These are phyloP conservation scores for Orius insidiosus DNA, from an alignment of 1,140 invertebrate species.

Conservation along the genomic window DNA sequence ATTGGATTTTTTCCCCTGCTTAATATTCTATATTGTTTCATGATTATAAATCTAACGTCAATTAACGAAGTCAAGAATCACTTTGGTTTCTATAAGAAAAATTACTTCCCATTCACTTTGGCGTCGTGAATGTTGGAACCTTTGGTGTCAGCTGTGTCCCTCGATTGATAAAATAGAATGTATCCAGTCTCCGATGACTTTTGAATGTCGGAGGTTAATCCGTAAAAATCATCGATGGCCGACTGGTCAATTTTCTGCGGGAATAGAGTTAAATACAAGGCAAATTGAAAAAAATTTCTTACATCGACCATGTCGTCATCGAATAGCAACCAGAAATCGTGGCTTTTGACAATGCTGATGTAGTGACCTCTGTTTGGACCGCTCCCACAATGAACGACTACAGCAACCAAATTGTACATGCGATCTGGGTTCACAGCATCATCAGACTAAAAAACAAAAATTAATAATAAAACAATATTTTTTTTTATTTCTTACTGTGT, in stretches of 20 bases:
- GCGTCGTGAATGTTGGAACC: slow-evolving; percentile 16
- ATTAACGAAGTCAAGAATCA: no score
- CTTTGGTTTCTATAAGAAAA: no score
- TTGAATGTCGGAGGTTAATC: slow-evolving; percentile 92
- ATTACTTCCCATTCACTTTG: slow-evolving; percentile 21
- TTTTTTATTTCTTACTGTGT: slow-evolving; percentile 56
- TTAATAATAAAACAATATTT: no score
- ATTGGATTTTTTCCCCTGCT: no score
- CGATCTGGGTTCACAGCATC: slow-evolving; percentile 95
- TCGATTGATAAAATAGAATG: slow-evolving; percentile 97
- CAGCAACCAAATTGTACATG: slow-evolving; percentile 94
- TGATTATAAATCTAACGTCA: no score
- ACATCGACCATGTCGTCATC: slow-evolving; percentile 99
- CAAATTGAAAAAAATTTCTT: slow-evolving; percentile 35
- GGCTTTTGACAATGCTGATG: slow-evolving; percentile 98
- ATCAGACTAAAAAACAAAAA: slow-evolving; percentile 63
- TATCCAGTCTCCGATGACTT: slow-evolving; percentile 99
- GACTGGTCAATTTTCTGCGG: slow-evolving; percentile 96
- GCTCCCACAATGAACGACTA: slow-evolving; percentile 98
- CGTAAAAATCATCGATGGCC: slow-evolving; percentile 98
- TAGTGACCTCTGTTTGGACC: slow-evolving; percentile 98
- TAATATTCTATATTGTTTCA: no score
- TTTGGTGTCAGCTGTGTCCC: slow-evolving; percentile 39
- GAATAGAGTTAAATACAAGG: no score
- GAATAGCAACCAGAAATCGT: slow-evolving; percentile 97